Evolutionary conservation across 2,797 vertebrate species (phyloP), one percentile per base, ranked within the genome.

Genomic region (Coregonus sp.): DNA sequence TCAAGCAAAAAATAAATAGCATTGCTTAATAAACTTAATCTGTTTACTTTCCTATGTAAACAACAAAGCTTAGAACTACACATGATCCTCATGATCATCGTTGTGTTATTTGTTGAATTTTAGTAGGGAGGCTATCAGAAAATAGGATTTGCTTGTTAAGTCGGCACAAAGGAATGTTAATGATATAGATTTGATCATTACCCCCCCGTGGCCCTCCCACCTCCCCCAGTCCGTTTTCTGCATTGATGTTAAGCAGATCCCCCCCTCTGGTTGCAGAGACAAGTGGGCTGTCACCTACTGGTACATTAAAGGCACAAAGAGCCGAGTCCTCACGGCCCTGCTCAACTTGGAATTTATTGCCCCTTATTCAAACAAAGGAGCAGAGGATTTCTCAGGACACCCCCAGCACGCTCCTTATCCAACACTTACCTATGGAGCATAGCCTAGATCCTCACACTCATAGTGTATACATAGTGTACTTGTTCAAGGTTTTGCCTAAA

Each of bases 301-400:
- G 54, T 67, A 67, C 73, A 72, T n/a, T 75, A 40, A 78, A 70
- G 33, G 72, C 70, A 72, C 76, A 78, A 68, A 68, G 66, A 68
- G 15, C 14, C 29, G 15, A 37, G 31, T 33, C 56, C 16, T 59
- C 56, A 18, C 18, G 56, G 7, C 69, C 68, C 71, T 70, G 59
- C 59, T 33, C 20, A 73, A 33, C 7, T 37, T 35, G 65, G 75
- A 75, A 72, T 81, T 74, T 85, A 75, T 75, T 68, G 52, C 81
- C 67, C 70, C 77, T 1, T 15, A 59, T n/a, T 61, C 56, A 61
- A 61, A 61, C 56, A 61, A 61, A 61, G n/a, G n/a, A 20, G 56
- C n/a, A 56, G n/a, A 54, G 9, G 35, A 33, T 20, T 16, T 25
- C 54, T 47, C 18, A 54, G n/a, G 18, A 4, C 33, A n/a, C 16